Evolutionary conservation across 2,113 vertebrate species (phyloP).

Genomic region (Callocephalon fimbriatum): DNA sequence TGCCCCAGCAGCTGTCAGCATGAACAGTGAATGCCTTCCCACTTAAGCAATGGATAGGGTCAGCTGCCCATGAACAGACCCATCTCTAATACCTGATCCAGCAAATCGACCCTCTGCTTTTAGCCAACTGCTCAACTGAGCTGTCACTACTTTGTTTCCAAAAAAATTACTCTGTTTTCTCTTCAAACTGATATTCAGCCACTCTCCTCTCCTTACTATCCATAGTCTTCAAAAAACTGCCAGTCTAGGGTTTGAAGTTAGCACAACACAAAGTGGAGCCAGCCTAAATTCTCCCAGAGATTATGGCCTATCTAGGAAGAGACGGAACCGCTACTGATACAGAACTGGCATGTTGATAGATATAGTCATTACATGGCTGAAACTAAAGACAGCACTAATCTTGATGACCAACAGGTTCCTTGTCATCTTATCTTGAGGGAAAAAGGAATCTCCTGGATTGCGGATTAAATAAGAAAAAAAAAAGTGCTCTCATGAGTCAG

Average conservation of each 20-base stretch:
- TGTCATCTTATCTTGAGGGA: background rate
- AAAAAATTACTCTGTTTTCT: background rate
- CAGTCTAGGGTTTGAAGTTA: background rate
- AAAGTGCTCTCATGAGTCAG: background rate
- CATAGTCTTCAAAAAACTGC: background rate
- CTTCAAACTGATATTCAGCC: background rate
- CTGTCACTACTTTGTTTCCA: background rate
- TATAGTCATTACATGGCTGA: background rate
- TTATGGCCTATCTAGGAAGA: background rate
- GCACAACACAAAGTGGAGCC: background rate
- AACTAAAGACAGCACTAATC: background rate
- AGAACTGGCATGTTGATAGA: background rate
- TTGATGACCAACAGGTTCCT: background rate
- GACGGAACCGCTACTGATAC: background rate
- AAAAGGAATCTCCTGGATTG: background rate
- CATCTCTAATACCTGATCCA: background rate
- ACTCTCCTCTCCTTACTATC: rapidly evolving
- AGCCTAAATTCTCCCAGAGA: background rate
- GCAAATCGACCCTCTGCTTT: background rate
- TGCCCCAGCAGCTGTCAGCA: rapidly evolving
- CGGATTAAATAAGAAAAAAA: background rate
- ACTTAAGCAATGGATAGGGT: background rate
- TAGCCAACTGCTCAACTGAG: background rate
- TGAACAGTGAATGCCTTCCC: background rate
- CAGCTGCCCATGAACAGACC: background rate